These are phyloP conservation scores for Lingula anatina DNA, from an alignment of 2,888 invertebrate species.

Conservation along the genomic window DNA sequence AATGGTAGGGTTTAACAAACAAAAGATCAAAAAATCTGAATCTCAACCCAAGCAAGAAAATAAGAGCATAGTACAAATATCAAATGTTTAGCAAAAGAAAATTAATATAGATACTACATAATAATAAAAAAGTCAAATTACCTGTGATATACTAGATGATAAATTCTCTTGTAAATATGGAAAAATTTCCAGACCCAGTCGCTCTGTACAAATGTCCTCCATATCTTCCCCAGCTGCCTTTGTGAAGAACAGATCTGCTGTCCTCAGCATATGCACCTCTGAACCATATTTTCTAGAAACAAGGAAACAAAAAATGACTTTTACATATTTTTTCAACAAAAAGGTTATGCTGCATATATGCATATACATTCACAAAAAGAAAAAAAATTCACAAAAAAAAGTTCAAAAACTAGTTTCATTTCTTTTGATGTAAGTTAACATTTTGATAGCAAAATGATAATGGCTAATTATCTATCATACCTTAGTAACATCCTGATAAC, in stretches of 20 bases:
- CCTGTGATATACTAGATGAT: slow-evolving; percentile 65
- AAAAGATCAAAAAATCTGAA: not conserved
- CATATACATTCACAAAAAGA: too few relatives aligned
- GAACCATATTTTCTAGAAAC: slow-evolving; percentile 22
- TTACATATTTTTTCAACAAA: too few relatives aligned
- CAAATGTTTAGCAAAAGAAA: too few relatives aligned
- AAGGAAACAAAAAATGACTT: too few relatives aligned
- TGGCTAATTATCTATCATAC: too few relatives aligned
- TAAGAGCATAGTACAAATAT: not conserved
- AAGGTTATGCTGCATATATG: too few relatives aligned
- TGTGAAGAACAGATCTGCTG: slow-evolving; percentile 38
- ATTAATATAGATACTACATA: too few relatives aligned
- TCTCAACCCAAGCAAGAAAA: not conserved
- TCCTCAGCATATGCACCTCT: slow-evolving; percentile 28
- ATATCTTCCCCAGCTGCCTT: slow-evolving; percentile 5
- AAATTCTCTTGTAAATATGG: slow-evolving; percentile 61
- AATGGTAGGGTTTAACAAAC: slow-evolving; percentile 2
- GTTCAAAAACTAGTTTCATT: too few relatives aligned
- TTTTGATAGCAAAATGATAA: too few relatives aligned
- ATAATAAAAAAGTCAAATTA: slow-evolving; percentile 39
- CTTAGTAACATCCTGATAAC: slow-evolving; percentile 10
- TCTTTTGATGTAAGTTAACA: too few relatives aligned
- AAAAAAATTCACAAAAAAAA: too few relatives aligned
- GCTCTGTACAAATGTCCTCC: slow-evolving; percentile 18
- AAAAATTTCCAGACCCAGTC: slow-evolving; percentile 53